Evolutionary conservation across 1,140 invertebrate species (phyloP).

Genomic region (Alviniconcha marisindica): DNA sequence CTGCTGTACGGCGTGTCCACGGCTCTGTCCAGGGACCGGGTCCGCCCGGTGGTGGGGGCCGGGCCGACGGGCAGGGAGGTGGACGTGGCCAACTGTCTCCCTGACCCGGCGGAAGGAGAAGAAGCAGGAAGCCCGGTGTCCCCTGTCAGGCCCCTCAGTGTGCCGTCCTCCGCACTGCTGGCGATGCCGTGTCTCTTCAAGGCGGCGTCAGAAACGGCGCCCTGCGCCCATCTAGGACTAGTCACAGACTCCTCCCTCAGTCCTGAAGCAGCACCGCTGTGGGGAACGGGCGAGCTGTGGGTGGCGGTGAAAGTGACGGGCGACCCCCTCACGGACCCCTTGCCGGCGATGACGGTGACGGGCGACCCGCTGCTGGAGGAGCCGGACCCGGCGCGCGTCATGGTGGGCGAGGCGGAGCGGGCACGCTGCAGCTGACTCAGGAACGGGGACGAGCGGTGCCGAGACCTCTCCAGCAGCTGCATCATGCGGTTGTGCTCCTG

Average conservation of each 20-base stretch:
- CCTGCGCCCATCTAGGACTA: neutral
- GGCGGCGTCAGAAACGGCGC: neutral
- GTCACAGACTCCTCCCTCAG: neutral
- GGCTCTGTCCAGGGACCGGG: neutral
- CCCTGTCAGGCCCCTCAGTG: too few species aligned
- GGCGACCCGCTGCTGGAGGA: slow-evolving; percentile 45
- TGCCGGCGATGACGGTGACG: slow-evolving; percentile 39
- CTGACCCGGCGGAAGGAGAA: too few species aligned
- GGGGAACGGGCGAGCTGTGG: neutral
- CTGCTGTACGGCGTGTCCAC: neutral
- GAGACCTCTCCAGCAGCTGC: slow-evolving; percentile 52
- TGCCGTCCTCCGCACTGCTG: too few species aligned
- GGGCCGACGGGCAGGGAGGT: too few species aligned
- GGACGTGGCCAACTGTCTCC: too few species aligned
- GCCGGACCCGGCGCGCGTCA: slow-evolving; percentile 17
- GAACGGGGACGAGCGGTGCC: slow-evolving; percentile 18
- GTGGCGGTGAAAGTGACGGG: neutral
- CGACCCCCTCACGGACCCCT: slow-evolving; percentile 6
- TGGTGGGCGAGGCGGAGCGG: neutral
- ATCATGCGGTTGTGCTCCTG: slow-evolving; percentile 66
- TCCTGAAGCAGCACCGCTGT: neutral
- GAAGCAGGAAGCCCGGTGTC: too few species aligned
- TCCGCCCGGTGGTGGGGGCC: neutral
- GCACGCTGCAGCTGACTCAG: neutral
- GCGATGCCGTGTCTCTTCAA: too few species aligned